Evolutionary conservation across 2,888 invertebrate genomes (phyloP).

Genomic region (Erannis defoliaria): DNA sequence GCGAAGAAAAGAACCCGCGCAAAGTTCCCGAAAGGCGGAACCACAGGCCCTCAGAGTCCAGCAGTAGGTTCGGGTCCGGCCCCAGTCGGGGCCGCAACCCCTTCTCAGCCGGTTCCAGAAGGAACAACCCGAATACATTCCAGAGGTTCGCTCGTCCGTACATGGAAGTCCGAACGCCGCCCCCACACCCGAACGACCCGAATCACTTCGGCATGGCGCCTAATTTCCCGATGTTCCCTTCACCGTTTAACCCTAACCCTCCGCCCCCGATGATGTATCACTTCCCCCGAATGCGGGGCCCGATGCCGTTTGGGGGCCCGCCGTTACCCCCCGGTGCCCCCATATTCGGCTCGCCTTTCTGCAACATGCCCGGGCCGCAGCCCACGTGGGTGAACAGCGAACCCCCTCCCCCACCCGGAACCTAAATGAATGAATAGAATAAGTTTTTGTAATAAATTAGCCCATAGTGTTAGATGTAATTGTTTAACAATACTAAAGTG

Average conservation of each 20-base stretch:
- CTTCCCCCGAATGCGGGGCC: slow-evolving; percentile 59
- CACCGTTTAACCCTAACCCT: slow-evolving; percentile 50
- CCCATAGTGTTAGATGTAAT: slow-evolving; percentile 48
- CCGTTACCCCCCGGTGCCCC: slow-evolving; percentile 61
- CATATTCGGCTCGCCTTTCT: slow-evolving; percentile 63
- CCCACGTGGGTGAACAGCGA: slow-evolving; percentile 69
- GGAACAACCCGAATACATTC: slow-evolving; percentile 60
- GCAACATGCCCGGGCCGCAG: slow-evolving; percentile 57
- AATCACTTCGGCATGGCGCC: slow-evolving; percentile 55
- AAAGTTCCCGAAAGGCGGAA: slow-evolving; percentile 67
- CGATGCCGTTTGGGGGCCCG: slow-evolving; percentile 51
- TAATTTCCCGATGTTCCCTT: slow-evolving; percentile 61
- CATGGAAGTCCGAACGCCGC: slow-evolving; percentile 59
- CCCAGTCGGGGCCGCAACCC: slow-evolving; percentile 72
- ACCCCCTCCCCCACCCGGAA: slow-evolving; percentile 77
- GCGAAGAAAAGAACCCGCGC: slow-evolving; percentile 63
- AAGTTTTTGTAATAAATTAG: slow-evolving; percentile 47
- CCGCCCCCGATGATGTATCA: slow-evolving; percentile 60
- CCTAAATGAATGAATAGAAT: slow-evolving; percentile 56
- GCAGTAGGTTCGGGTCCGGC: slow-evolving; percentile 75
- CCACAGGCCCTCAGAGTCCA: slow-evolving; percentile 76
- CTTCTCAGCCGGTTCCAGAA: slow-evolving; percentile 62
- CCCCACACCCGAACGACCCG: slow-evolving; percentile 57
- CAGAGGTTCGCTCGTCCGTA: slow-evolving; percentile 61
- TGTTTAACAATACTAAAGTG: slow-evolving; percentile 78